Percentiles rank a stretch among this genome's conserved stretches.
Conservation (phyloP, 2,888 invertebrate species). For the Ochropleura leucogaster region DNA sequence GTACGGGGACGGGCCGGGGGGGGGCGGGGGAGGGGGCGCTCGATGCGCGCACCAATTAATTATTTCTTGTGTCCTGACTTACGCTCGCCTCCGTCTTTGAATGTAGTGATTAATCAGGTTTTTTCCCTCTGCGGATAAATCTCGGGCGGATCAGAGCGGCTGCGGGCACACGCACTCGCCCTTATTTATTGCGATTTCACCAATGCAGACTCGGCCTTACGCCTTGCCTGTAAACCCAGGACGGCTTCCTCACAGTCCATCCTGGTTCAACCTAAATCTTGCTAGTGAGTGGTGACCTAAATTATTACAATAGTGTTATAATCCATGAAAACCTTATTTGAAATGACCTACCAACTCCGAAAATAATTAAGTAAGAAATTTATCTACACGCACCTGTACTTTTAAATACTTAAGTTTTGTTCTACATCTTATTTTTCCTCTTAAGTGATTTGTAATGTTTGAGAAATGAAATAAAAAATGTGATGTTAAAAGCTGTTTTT, state of each 20-base stretch:
- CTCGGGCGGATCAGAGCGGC: conserved; percentile 67
- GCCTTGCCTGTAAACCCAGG: conserved; percentile 43
- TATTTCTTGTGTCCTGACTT: conserved; percentile 85
- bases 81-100: conserved; percentile 82
- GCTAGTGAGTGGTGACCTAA: no score
- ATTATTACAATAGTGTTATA: no score
- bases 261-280: no score
- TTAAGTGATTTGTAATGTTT: no score
- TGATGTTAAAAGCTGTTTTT: no score
- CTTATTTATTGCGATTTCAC: conserved; percentile 72
- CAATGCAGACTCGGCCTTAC: conserved; percentile 43
- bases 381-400: no score
- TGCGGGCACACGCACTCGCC: conserved; percentile 45
- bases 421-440: no score
- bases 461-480: no score
- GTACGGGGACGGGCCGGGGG: conserved; percentile 1
- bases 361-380: no score
- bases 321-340: no score
- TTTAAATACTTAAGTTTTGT: no score
- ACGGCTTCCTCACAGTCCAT: neutral
- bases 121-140: conserved; percentile 79
- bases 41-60: conserved; percentile 76
- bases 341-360: no score
- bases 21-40: conserved; percentile 24
- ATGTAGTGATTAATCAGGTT: conserved; percentile 86